Conservation (phyloP, 2,113 vertebrate species). For the Capreolus pygargus region DNA sequence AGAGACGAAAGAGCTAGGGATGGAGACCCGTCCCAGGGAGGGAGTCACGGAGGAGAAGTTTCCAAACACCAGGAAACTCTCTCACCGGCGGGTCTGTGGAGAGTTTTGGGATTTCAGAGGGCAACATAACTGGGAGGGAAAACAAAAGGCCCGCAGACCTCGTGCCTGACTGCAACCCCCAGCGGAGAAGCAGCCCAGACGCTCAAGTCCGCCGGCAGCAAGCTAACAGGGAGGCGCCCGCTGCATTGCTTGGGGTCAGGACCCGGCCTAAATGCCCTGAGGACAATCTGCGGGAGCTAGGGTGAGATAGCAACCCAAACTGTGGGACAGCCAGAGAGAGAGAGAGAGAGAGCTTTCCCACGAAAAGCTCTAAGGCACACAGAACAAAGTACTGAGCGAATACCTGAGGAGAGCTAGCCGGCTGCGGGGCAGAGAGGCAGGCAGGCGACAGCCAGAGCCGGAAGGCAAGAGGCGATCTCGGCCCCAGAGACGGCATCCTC, state of each 20-base stretch:
- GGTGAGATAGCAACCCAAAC: not conserved
- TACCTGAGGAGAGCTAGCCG: not conserved
- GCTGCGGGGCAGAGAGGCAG: not conserved
- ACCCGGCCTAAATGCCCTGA: not conserved
- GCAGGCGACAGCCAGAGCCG: fast-evolving
- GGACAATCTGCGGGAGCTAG: not conserved
- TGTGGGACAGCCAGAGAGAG: not conserved
- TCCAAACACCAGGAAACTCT: not conserved
- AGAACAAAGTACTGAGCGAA: not conserved
- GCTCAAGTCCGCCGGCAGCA: fast-evolving
- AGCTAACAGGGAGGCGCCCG: not conserved
- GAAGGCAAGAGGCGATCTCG: not conserved
- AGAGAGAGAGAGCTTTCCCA: not conserved
- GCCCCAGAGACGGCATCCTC: not conserved
- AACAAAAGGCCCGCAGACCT: not conserved
- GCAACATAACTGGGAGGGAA: not conserved
- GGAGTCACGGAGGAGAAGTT: not conserved
- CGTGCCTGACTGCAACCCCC: not conserved
- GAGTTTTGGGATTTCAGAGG: not conserved
- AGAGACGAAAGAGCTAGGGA: not conserved
- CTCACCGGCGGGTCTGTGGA: fast-evolving
- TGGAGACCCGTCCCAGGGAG: fast-evolving
- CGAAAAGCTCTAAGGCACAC: not conserved
- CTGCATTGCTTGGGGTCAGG: not conserved
- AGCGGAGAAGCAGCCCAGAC: not conserved